A percentile compares a stretch with the other conserved stretches of the same genome.
These are phyloP conservation scores for Oegoconia quadripuncta DNA, from an alignment of 2,888 invertebrate species.

Conservation along the genomic window DNA sequence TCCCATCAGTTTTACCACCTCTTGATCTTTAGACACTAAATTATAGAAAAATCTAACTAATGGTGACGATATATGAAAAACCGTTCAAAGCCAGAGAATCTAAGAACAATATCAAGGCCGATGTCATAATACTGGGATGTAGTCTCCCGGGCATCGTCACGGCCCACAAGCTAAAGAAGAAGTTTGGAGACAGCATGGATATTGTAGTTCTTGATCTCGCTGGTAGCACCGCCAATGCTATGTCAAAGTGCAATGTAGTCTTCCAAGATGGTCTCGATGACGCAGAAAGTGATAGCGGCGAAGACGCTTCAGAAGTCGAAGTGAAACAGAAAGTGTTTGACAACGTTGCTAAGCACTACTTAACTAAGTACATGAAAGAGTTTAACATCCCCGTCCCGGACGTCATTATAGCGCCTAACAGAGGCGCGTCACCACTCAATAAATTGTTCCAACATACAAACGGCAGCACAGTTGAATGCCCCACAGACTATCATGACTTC, in stretches of 20 bases:
- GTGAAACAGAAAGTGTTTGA: constrained; percentile 24
- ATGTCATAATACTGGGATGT: constrained; percentile 66
- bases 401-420: constrained; percentile 41
- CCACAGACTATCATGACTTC: constrained; percentile 52
- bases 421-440: constrained; percentile 28
- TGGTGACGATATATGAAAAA: constrained; percentile 30
- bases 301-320: constrained; percentile 12
- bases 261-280: constrained; percentile 33
- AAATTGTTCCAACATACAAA: constrained; percentile 60
- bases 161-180: constrained; percentile 63
- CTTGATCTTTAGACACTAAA: too few species aligned
- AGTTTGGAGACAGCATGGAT: constrained; percentile 61
- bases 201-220: constrained; percentile 59
- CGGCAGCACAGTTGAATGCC: constrained; percentile 45
- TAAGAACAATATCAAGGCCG: constrained; percentile 46
- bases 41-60: constrained; percentile 1
- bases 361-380: constrained; percentile 49
- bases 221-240: constrained; percentile 12
- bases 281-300: constrained; percentile 17
- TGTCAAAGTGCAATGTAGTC: constrained; percentile 47
- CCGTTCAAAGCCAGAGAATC: too few species aligned
- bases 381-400: constrained; percentile 54
- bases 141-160: constrained; percentile 65
- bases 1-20: too few species aligned
- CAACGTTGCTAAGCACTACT: constrained; percentile 44